Evolutionary conservation across 2,888 invertebrate species (phyloP).

Genomic region (Eretmocerus hayati): DNA sequence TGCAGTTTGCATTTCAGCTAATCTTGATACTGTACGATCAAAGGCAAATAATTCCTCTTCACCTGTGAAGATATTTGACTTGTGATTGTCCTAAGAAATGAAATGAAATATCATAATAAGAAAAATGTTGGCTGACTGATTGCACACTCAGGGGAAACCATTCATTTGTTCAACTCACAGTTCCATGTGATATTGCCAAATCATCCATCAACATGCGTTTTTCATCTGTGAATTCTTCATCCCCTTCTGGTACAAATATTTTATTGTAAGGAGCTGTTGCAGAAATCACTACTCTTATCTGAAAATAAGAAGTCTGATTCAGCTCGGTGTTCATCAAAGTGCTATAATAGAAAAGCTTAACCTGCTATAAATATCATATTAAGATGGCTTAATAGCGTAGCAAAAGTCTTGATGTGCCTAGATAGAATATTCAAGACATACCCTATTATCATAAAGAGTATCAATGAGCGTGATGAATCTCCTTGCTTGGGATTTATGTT

Average conservation of each 20-base stretch:
- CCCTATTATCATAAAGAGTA: conserved; percentile 90
- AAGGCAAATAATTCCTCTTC: conserved; percentile 97
- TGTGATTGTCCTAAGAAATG: conserved; percentile 59
- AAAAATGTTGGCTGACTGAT: neutral
- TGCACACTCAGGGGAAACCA: too few species aligned
- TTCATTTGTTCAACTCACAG: conserved; percentile 50
- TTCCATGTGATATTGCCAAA: conserved; percentile 71
- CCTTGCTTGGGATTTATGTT: conserved; percentile 77
- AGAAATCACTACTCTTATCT: conserved; percentile 75
- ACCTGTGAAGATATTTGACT: conserved; percentile 90
- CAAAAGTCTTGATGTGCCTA: too few species aligned
- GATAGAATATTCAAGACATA: too few species aligned
- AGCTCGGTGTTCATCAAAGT: too few species aligned
- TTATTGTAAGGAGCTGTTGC: conserved; percentile 71
- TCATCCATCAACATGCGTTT: conserved; percentile 92
- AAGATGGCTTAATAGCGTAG: too few species aligned
- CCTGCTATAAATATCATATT: too few species aligned
- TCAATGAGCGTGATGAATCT: conserved; percentile 96
- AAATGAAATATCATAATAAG: conserved; percentile 3
- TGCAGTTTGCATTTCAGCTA: conserved; percentile 92
- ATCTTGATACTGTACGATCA: conserved; percentile 85
- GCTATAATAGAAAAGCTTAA: too few species aligned
- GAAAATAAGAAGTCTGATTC: conserved; percentile 17
- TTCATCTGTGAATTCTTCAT: conserved; percentile 61
- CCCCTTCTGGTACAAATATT: conserved; percentile 60